Evolutionary conservation across 2,113 vertebrate genomes (phyloP).

Genomic region (Hucho hucho): DNA sequence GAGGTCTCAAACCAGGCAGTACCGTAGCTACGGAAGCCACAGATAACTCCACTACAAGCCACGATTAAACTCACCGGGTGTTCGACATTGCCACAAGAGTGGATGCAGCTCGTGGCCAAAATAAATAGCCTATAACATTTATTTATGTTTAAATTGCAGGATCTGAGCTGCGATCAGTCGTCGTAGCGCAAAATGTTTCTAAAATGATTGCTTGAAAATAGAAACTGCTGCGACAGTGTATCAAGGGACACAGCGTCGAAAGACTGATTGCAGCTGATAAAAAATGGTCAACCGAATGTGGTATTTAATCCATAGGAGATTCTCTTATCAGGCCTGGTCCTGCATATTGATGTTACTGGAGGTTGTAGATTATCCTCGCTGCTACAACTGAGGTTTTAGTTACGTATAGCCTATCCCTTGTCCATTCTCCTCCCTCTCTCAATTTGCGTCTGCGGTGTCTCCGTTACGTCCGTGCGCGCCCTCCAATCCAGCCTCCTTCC

Average conservation of each 20-base stretch:
- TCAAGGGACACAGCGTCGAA: not conserved
- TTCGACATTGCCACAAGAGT: constrained; percentile 38
- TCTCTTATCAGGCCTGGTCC: constrained; percentile 39
- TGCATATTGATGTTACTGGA: constrained; percentile 45
- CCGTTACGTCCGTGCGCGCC: constrained; percentile 63
- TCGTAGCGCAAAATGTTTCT: not conserved
- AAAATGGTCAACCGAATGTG: not conserved
- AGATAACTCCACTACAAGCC: constrained; percentile 18
- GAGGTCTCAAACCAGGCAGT: constrained; percentile 18
- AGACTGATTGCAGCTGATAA: not conserved
- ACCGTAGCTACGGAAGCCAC: constrained; percentile 3
- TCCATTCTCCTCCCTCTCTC: constrained; percentile 57
- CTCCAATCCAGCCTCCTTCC: constrained; percentile 38
- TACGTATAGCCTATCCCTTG: constrained; percentile 63
- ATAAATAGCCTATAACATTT: not conserved
- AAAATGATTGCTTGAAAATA: constrained; percentile 5
- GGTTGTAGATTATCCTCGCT: constrained; percentile 62
- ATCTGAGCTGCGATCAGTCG: not conserved
- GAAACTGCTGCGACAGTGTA: not conserved
- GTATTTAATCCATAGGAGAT: constrained; percentile 40
- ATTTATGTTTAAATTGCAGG: not conserved
- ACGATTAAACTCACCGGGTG: constrained; percentile 24
- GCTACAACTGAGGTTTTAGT: constrained; percentile 57
- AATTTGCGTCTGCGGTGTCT: constrained; percentile 66
- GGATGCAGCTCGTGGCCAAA: not conserved